These are phyloP conservation scores for Hyperopisus bebe DNA, from an alignment of 2,113 vertebrate species.

Conservation along the genomic window DNA sequence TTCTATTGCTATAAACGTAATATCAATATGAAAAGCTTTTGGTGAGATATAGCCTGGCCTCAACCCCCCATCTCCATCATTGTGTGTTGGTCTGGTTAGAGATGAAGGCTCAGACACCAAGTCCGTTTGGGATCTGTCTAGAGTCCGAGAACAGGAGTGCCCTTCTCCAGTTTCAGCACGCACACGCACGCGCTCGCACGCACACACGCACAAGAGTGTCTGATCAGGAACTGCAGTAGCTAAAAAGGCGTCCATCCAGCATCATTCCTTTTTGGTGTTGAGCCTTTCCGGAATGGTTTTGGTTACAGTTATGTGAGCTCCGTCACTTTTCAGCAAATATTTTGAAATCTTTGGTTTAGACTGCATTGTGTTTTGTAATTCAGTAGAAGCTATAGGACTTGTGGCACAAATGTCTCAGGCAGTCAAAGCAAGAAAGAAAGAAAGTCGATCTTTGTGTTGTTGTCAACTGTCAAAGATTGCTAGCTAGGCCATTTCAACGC, in stretches of 20 bases:
- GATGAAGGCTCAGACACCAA: constrained; percentile 57
- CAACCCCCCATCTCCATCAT: constrained; percentile 21
- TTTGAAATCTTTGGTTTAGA: neutral
- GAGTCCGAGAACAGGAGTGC: constrained; percentile 41
- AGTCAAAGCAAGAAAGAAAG: neutral
- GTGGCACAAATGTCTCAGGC: neutral
- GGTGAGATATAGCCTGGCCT: neutral
- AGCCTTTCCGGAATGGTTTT: neutral
- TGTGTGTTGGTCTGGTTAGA: constrained; percentile 29
- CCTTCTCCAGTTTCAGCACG: neutral
- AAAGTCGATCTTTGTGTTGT: neutral
- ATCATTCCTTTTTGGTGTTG: neutral
- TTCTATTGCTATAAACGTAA: neutral
- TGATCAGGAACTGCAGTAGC: neutral
- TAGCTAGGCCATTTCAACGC: neutral
- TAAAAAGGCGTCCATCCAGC: neutral
- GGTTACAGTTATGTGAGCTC: neutral
- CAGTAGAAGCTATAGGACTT: neutral
- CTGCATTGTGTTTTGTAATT: neutral
- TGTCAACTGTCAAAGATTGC: neutral
- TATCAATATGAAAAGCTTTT: neutral
- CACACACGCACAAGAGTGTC: neutral
- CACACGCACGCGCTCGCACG: neutral
- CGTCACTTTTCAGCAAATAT: neutral
- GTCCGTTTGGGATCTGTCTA: constrained; percentile 48